Percentiles rank a stretch among this genome's conserved stretches.
Evolutionary conservation across 2,888 invertebrate species (phyloP).

Genomic region (Platycheirus rosarum): DNA sequence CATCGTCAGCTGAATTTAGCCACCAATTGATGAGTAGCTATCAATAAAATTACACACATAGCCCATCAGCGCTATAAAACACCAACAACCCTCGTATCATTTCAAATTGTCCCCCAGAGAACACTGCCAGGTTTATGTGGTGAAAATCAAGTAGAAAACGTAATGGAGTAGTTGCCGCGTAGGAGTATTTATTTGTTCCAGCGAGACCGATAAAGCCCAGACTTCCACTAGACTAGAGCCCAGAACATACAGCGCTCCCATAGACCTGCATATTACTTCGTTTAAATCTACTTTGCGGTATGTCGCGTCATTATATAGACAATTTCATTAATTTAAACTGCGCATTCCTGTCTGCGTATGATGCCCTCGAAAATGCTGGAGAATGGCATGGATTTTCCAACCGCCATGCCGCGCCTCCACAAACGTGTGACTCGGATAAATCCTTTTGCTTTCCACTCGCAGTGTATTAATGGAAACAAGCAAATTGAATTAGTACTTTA

Average conservation of each 20-base stretch:
- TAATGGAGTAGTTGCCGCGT: slow-evolving; percentile 35
- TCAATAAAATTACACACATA: slow-evolving; percentile 73
- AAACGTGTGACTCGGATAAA: slow-evolving; percentile 70
- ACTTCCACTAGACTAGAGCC: slow-evolving; percentile 16
- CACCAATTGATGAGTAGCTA: slow-evolving; percentile 74
- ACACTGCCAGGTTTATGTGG: slow-evolving; percentile 69
- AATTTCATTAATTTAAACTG: slow-evolving; percentile 73
- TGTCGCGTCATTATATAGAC: slow-evolving; percentile 70
- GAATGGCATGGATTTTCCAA: slow-evolving; percentile 13
- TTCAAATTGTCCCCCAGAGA: slow-evolving; percentile 70
- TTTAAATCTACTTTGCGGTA: slow-evolving; percentile 70
- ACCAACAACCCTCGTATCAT: slow-evolving; percentile 57
- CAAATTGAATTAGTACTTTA: slow-evolving; percentile 73
- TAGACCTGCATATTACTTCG: slow-evolving; percentile 73
- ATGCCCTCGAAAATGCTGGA: slow-evolving; percentile 4
- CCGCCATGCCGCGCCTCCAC: slow-evolving; percentile 3
- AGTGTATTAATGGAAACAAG: slow-evolving; percentile 71
- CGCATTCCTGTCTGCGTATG: slow-evolving; percentile 42
- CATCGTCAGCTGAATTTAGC: slow-evolving; percentile 68
- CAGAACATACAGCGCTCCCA: slow-evolving; percentile 35
- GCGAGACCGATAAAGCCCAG: slow-evolving; percentile 19
- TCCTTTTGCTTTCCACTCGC: slow-evolving; percentile 70
- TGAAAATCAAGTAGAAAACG: slow-evolving; percentile 62
- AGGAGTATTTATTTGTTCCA: slow-evolving; percentile 42
- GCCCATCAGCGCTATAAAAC: slow-evolving; percentile 68